Evolutionary conservation across 2,797 vertebrate species (phyloP).

Genomic region (Pogonophryne albipinna): DNA sequence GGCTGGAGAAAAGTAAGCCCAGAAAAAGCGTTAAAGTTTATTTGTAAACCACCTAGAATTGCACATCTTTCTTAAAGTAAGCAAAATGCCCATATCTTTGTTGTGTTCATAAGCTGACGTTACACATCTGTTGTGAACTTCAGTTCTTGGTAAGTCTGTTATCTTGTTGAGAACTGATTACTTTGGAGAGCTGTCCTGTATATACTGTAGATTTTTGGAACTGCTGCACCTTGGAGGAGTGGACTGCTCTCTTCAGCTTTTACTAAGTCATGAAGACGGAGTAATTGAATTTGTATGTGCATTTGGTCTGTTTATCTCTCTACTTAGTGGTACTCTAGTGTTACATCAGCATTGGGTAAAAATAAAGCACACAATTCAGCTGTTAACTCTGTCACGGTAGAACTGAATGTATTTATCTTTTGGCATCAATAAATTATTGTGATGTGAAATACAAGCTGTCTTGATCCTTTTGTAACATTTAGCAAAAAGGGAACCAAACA

Average conservation of each 20-base stretch:
- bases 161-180: constrained; percentile 73
- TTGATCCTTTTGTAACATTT: constrained; percentile 5
- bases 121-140: constrained; percentile 72
- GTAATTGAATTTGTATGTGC: constrained; percentile 81
- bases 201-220: constrained; percentile 83
- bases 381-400: constrained; percentile 88
- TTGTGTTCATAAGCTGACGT: constrained; percentile 66
- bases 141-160: constrained; percentile 66
- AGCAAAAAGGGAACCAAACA: constrained; percentile 12
- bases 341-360: constrained; percentile 81
- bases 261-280: constrained; percentile 70
- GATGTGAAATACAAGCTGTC: constrained; percentile 57
- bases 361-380: constrained; percentile 84
- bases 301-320: constrained; percentile 82
- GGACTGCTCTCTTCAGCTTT: constrained; percentile 76
- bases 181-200: constrained; percentile 83
- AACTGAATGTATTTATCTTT: constrained; percentile 89
- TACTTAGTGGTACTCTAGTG: constrained; percentile 85
- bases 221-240: constrained; percentile 78
- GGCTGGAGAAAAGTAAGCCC: constrained; percentile 36
- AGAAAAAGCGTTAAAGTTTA: constrained; percentile 31
- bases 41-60: constrained; percentile 39
- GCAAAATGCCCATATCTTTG: constrained; percentile 50
- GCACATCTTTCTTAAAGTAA: constrained; percentile 58
- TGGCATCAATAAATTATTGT: constrained; percentile 92